Conservation (phyloP, 2,113 vertebrate genomes). For the Dromas ardeola region DNA sequence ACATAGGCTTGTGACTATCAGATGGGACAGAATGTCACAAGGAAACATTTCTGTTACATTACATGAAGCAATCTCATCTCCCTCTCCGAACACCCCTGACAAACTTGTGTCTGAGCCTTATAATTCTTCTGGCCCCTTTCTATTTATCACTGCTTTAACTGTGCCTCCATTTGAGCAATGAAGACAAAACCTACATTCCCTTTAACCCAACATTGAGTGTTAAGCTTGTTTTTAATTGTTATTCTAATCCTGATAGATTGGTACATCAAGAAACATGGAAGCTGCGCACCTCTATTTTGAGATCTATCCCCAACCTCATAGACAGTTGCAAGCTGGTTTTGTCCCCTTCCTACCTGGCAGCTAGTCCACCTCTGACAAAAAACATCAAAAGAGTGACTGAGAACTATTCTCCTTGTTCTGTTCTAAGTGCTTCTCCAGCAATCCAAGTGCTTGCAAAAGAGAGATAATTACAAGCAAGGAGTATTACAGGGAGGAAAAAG, state of each 20-base stretch:
- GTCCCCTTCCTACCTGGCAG: background rate
- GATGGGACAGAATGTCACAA: background rate
- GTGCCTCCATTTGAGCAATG: background rate
- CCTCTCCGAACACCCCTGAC: background rate
- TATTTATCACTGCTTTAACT: background rate
- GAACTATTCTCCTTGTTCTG: background rate
- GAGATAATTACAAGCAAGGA: background rate
- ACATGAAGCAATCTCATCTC: background rate
- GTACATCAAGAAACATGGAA: background rate
- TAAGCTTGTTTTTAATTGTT: background rate
- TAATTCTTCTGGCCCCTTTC: background rate
- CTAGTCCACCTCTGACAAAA: background rate
- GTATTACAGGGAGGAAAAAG: background rate
- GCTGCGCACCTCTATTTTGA: background rate
- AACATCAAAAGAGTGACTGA: background rate
- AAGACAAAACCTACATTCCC: background rate
- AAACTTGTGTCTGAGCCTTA: background rate
- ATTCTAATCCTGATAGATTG: too few species aligned
- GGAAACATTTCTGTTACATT: background rate
- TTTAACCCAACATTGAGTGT: rapidly evolving
- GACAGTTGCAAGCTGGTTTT: background rate
- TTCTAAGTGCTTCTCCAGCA: background rate
- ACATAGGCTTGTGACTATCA: background rate
- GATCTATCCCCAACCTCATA: background rate
- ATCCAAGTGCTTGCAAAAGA: background rate